phyloP scores from a whole-genome alignment of 2,113 vertebrate genomes.

The Crotalus tigris region DNA sequence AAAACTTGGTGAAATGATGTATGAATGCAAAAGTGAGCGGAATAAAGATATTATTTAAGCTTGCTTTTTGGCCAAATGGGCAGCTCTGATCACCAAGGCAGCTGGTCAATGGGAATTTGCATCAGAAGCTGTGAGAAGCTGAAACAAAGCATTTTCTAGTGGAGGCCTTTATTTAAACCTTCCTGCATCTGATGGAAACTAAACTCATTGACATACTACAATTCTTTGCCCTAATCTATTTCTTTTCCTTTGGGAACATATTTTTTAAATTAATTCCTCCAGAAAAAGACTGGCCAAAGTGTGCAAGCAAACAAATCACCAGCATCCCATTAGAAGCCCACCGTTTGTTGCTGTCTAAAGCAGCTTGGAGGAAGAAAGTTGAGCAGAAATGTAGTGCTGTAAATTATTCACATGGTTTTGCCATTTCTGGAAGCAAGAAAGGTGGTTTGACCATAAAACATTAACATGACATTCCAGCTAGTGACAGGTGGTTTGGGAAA shows the following conservation, averaged over 20 bases:
- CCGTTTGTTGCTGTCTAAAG: conserved; percentile 31
- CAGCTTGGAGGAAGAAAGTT: conserved; percentile 47
- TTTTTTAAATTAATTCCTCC: not conserved
- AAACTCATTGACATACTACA: not conserved
- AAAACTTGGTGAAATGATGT: not conserved
- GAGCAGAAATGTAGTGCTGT: conserved; percentile 58
- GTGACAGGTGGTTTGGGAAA: conserved; percentile 50
- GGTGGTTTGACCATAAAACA: conserved; percentile 60
- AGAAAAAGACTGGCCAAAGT: conserved; percentile 6
- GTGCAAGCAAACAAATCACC: conserved; percentile 13
- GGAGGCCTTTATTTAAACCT: not conserved
- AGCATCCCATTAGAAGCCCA: conserved; percentile 15
- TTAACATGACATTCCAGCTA: conserved; percentile 62
- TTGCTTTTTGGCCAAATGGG: not conserved
- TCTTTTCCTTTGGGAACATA: conserved; percentile 20
- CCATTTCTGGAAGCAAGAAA: conserved; percentile 48
- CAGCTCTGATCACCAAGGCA: not conserved
- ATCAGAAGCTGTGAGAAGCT: not conserved
- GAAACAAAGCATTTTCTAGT: not conserved
- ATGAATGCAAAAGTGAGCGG: not conserved
- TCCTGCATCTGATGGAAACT: not conserved
- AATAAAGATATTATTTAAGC: not conserved
- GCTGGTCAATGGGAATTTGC: not conserved
- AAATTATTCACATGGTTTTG: conserved; percentile 67
- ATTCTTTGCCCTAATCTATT: conserved; percentile 22